Conservation (phyloP, 1,140 invertebrate genomes). For the Antheraea mylitta region DNA sequence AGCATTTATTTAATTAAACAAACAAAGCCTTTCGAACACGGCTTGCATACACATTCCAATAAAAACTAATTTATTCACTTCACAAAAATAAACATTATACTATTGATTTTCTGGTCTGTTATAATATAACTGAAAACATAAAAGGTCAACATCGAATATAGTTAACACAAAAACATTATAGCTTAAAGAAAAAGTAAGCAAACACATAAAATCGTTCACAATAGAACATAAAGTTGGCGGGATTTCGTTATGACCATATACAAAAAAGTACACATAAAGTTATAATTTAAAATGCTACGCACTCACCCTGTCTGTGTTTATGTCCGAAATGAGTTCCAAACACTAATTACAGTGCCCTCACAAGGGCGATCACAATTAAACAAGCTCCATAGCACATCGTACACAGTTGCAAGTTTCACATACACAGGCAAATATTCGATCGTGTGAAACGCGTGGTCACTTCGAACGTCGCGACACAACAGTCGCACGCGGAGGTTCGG, state of each 20-base stretch:
- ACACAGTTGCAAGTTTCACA: constrained; percentile 27
- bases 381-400: constrained; percentile 64
- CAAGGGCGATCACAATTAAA: constrained; percentile 55
- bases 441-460: constrained; percentile 48
- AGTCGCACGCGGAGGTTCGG: constrained; percentile 63
- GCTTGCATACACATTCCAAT: background rate
- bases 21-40: too few species aligned
- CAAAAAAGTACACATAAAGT: background rate
- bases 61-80: background rate
- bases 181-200: background rate
- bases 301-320: constrained; percentile 41
- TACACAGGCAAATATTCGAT: constrained; percentile 25
- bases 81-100: background rate
- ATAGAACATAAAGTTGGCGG: constrained; percentile 34
- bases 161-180: background rate
- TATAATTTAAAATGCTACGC: background rate
- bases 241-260: constrained; percentile 20
- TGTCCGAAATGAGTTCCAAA: constrained; percentile 36
- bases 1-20: too few species aligned
- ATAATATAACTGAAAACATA: background rate
- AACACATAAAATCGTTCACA: constrained; percentile 17
- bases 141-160: background rate
- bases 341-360: constrained; percentile 47
- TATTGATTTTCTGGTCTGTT: background rate
- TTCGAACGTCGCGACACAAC: constrained; percentile 59